phyloP scores from a whole-genome alignment of 2,113 vertebrate genomes.

The Ibidorhyncha struthersii region DNA sequence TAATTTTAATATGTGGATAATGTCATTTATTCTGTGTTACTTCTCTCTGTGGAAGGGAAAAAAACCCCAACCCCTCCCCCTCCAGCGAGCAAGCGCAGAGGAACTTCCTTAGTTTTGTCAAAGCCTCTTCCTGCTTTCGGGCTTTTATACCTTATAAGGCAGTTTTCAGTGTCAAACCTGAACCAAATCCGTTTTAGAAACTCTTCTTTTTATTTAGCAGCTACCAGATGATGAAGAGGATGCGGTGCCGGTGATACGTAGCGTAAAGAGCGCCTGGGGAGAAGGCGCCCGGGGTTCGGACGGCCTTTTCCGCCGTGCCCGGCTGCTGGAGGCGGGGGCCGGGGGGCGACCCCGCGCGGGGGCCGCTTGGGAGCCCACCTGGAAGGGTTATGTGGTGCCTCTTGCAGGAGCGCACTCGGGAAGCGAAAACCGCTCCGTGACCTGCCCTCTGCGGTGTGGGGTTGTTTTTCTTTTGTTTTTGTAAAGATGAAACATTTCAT shows the following conservation, averaged over 20 bases:
- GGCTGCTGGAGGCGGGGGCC: neutral
- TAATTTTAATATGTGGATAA: neutral
- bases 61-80: conserved; percentile 44
- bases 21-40: conserved; percentile 62
- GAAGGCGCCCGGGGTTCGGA: neutral
- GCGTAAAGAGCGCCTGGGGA: neutral
- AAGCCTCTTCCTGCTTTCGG: conserved; percentile 92
- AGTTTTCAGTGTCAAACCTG: conserved; percentile 78
- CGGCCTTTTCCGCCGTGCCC: neutral
- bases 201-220: conserved; percentile 34
- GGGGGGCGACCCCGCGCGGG: neutral
- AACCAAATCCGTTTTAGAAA: conserved; percentile 61
- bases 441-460: neutral
- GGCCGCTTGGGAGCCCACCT: neutral
- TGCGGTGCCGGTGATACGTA: neutral
- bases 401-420: neutral
- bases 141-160: conserved; percentile 95
- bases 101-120: conserved; percentile 87
- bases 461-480: neutral
- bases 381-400: neutral
- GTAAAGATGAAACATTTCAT: neutral
- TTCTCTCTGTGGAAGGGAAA: conserved; percentile 42
- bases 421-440: neutral
- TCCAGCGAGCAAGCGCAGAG: conserved; percentile 82
- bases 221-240: neutral